Evolutionary conservation across 2,888 invertebrate genomes (phyloP).

Genomic region (Osmoderma eremita): DNA sequence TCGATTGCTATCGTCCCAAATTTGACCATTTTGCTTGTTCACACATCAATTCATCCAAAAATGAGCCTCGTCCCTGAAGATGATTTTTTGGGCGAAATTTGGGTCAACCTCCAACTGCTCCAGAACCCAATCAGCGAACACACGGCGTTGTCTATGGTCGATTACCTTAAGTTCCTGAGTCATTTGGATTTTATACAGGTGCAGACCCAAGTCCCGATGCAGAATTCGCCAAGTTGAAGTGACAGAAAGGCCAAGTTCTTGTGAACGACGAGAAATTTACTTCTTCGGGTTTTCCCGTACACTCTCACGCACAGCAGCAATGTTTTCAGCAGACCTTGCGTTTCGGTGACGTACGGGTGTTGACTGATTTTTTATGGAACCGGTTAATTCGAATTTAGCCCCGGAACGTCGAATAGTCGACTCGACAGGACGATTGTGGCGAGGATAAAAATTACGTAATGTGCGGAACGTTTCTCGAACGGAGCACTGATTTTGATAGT

Average conservation of each 20-base stretch:
- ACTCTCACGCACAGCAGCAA: neutral
- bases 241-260: neutral
- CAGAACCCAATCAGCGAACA: no score
- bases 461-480: neutral
- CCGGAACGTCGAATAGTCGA: neutral
- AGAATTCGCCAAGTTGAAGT: constrained; percentile 1
- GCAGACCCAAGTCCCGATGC: neutral
- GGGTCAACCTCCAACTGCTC: constrained; percentile 1
- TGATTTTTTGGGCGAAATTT: neutral
- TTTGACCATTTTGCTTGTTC: neutral
- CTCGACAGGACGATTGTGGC: neutral
- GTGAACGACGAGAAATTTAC: neutral
- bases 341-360: constrained; percentile 3
- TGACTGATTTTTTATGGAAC: neutral
- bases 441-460: neutral
- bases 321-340: neutral
- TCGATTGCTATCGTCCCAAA: neutral
- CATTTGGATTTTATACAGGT: neutral
- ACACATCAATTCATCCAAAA: no score
- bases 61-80: no score
- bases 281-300: neutral
- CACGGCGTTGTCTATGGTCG: no score
- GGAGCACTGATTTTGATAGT: neutral
- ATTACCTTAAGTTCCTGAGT: neutral
- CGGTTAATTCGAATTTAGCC: neutral